A percentile compares a stretch with the other conserved stretches of the same genome.
Evolutionary conservation across 2,888 invertebrate species (phyloP).

Genomic region (Platycheirus albimanus): DNA sequence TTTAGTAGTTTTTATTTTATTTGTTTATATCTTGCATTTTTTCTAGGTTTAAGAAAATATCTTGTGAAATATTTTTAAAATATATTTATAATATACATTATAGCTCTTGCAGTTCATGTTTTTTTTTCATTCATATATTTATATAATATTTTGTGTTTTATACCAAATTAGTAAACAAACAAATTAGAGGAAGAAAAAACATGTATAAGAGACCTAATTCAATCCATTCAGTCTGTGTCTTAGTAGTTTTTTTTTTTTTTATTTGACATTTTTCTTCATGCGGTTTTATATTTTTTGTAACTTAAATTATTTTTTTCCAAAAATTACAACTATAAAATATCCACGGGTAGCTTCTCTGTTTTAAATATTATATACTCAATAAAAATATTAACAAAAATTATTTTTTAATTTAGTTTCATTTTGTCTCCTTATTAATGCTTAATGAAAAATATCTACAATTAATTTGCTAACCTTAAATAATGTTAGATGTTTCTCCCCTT

Average conservation of each 20-base stretch:
- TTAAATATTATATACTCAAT: constrained; percentile 30
- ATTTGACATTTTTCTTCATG: no score
- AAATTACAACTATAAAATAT: constrained; percentile 29
- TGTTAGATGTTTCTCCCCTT: not conserved
- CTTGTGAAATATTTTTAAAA: constrained; percentile 39
- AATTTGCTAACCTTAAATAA: constrained; percentile 57
- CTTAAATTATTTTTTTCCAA: constrained; percentile 15
- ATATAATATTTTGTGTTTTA: not conserved
- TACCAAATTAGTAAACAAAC: not conserved
- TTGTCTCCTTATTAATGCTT: constrained; percentile 5
- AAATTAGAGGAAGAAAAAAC: constrained; percentile 52
- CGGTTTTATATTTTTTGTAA: not conserved
- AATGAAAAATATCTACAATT: constrained; percentile 66
- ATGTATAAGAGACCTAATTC: constrained; percentile 43
- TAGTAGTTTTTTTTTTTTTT: not conserved
- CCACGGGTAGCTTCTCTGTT: constrained; percentile 9
- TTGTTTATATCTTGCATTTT: not conserved
- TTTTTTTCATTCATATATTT: not conserved
- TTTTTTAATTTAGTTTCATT: not conserved
- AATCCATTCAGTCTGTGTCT: constrained; percentile 48
- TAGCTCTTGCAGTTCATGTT: constrained; percentile 1
- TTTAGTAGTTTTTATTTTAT: not conserved
- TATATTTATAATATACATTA: not conserved
- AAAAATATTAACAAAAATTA: constrained; percentile 52
- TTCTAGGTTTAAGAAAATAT: constrained; percentile 49